Evolutionary conservation across 2,113 vertebrate species (phyloP).

Genomic region (Cettia cetti): DNA sequence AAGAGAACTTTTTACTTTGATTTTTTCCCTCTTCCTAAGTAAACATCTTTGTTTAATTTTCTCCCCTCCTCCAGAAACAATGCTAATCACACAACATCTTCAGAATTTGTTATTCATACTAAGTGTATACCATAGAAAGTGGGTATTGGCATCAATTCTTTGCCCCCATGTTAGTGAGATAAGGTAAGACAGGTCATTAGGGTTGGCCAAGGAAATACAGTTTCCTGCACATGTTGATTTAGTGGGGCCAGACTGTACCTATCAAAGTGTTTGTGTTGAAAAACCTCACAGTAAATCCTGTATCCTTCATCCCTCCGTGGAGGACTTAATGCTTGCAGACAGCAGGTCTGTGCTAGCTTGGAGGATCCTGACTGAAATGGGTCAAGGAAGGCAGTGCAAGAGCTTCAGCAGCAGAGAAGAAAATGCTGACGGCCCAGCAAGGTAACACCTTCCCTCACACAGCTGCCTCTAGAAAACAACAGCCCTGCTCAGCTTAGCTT

Average conservation of each 20-base stretch:
- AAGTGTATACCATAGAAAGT: background rate
- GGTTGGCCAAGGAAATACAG: background rate
- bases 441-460: background rate
- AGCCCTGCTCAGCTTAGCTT: background rate
- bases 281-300: background rate
- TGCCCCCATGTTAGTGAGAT: background rate
- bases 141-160: background rate
- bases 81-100: background rate
- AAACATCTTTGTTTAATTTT: background rate
- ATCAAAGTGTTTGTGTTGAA: background rate
- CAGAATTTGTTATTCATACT: background rate
- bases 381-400: background rate
- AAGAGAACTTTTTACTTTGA: background rate
- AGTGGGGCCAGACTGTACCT: background rate
- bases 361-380: background rate
- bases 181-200: background rate
- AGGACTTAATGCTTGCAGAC: background rate
- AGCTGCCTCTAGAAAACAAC: background rate
- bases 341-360: background rate
- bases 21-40: background rate
- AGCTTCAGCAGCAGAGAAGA: background rate
- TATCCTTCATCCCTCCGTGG: background rate
- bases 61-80: background rate
- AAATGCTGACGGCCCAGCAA: background rate
- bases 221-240: background rate